Evolutionary conservation across 2,888 invertebrate genomes (phyloP).

Genomic region (Drosophila cracens): DNA sequence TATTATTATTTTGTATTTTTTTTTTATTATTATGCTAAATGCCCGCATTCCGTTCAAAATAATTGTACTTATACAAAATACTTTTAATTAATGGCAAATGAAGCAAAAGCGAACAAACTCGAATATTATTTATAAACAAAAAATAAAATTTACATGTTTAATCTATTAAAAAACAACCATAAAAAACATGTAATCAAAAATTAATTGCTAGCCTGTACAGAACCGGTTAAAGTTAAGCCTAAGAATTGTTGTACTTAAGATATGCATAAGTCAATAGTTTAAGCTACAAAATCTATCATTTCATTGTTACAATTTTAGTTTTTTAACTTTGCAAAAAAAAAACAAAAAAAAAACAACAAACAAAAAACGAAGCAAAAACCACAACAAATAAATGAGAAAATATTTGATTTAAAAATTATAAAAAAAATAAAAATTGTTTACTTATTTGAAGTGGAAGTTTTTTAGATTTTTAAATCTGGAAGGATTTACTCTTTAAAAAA

Average conservation of each 20-base stretch:
- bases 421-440: not conserved
- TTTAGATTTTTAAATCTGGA: not conserved
- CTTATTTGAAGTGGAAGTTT: no score
- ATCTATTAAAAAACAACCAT: conserved; percentile 12
- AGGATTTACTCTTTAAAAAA: not conserved
- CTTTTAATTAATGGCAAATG: conserved; percentile 29
- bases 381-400: conserved; percentile 47
- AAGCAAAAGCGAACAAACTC: conserved; percentile 55
- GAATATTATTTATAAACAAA: conserved; percentile 43
- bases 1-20: not conserved
- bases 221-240: conserved; percentile 67
- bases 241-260: conserved; percentile 74
- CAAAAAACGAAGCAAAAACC: conserved; percentile 2
- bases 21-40: conserved; percentile 24
- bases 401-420: conserved; percentile 30
- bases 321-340: conserved; percentile 4
- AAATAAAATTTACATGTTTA: conserved; percentile 3
- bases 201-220: conserved; percentile 62
- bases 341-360: conserved; percentile 5
- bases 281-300: conserved; percentile 8
- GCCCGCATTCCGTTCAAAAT: conserved; percentile 77
- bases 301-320: conserved; percentile 37
- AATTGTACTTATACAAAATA: conserved; percentile 39
- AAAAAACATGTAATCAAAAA: conserved; percentile 29
- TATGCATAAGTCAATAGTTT: conserved; percentile 37